phyloP scores from a whole-genome alignment of 2,888 invertebrate species.

The Osedax fenrisi region DNA sequence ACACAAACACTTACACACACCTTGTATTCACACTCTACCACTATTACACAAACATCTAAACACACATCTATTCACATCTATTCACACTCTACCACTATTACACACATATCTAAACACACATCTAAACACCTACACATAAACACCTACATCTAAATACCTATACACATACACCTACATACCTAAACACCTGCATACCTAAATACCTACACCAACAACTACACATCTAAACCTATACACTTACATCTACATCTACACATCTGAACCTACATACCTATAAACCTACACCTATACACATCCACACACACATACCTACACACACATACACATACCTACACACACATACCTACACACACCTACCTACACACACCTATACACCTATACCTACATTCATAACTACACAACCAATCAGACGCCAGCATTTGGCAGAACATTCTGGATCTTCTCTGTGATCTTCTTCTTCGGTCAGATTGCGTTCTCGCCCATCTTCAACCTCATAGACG shows the following conservation, averaged over 20 bases:
- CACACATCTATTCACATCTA: background rate
- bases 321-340: background rate
- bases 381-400: too few relatives aligned
- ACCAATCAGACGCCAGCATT: too few relatives aligned
- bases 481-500: constrained; percentile 76
- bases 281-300: background rate
- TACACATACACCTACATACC: background rate
- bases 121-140: background rate
- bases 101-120: background rate
- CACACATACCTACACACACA: background rate
- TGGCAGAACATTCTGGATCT: constrained; percentile 61
- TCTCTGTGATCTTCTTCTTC: constrained; percentile 67
- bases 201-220: background rate
- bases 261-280: background rate
- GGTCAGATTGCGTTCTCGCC: constrained; percentile 71
- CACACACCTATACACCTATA: background rate
- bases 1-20: background rate
- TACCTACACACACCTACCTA: background rate
- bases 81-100: background rate
- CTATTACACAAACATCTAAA: background rate
- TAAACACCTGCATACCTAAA: background rate
- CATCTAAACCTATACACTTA: background rate
- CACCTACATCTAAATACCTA: background rate
- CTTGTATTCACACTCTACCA: background rate
- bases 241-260: background rate